Base-by-base conservation (phyloP, 2,797 vertebrate genomes). In the Neostethus bicornis region DNA sequence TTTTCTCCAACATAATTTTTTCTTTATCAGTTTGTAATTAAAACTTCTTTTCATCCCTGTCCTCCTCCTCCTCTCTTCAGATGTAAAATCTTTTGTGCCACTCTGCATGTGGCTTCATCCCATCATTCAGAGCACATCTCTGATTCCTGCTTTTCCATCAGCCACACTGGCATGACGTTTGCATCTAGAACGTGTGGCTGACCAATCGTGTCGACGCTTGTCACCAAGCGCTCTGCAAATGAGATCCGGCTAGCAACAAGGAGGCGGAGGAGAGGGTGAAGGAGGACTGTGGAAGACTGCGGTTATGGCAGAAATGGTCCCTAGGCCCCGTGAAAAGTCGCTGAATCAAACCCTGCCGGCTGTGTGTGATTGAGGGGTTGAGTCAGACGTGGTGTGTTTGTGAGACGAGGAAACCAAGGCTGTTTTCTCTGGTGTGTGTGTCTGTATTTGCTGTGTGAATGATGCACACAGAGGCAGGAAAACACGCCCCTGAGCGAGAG, bases 241-340 rank as follows among this genome's bases (percentile, higher is more conserved):
- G 63, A 79, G 64, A 77, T 61, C 72, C 80, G 82, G 83, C 73
- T 90, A 89, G 86, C 85, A 88, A 89, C 76, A 25, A 61, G 70
- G 63, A 80, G 57, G 67, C 65, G 52, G 66, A 72, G 53, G 68
- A 69, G 48, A 45, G 23, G 59, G 35, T 51, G 43, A 66, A 68
- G 64, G 75, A 73, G 77, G 74, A 67, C 44, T 45, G 70, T 79
- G 64, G 61, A 76, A 70, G 74, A 70, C 72, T 66, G 84, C 83
- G 71, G 77, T 53, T 71, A 57, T 66, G 65, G 69, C 69, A 65
- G 66, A 59, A 72, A 61, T 48, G 42, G 70, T 69, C 55, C 73
- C 71, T 66, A 75, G 77, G 68, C 70, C 74, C 57, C 14, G 16
- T 14, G n/a, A 68, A 67, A 70, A 69, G 66, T 51, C 68, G 19